Evolutionary conservation across 2,113 vertebrate species (phyloP).

Genomic region (Anthoscopus minutus): DNA sequence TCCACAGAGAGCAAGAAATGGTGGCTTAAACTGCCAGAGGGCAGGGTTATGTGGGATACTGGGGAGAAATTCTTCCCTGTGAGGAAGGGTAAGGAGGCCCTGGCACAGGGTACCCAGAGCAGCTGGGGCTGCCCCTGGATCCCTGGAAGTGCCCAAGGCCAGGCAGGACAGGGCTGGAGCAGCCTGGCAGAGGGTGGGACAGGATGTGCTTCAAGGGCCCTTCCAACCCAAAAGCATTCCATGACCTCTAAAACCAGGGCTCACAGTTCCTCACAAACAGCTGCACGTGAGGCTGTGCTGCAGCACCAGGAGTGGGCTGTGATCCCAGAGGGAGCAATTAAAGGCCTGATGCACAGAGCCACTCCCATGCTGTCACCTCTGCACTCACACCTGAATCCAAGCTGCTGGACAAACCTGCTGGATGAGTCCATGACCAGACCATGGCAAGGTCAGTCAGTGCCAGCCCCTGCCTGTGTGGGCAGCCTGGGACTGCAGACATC

Average conservation of each 20-base stretch:
- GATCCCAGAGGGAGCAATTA: not conserved
- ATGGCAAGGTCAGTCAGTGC: not conserved
- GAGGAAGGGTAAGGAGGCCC: not conserved
- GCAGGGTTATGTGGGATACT: accelerated
- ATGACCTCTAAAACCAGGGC: not conserved
- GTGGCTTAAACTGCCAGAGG: not conserved
- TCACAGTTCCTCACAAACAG: not conserved
- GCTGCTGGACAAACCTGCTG: not conserved
- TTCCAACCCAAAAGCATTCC: not conserved
- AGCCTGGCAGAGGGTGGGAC: not conserved
- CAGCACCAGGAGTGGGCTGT: not conserved
- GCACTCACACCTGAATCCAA: not conserved
- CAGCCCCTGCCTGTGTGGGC: not conserved
- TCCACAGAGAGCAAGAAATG: not conserved
- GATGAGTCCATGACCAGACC: not conserved
- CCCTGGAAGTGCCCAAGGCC: not conserved
- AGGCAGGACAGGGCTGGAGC: not conserved
- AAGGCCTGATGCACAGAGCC: not conserved
- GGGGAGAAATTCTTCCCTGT: not conserved
- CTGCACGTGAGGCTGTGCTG: not conserved
- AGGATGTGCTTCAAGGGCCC: not conserved
- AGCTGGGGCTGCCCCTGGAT: not conserved
- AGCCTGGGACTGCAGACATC: not conserved
- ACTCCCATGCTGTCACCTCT: not conserved
- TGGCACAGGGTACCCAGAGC: not conserved